These are phyloP conservation scores for Nephrotoma appendiculata DNA, from an alignment of 2,888 invertebrate genomes.

Conservation along the genomic window DNA sequence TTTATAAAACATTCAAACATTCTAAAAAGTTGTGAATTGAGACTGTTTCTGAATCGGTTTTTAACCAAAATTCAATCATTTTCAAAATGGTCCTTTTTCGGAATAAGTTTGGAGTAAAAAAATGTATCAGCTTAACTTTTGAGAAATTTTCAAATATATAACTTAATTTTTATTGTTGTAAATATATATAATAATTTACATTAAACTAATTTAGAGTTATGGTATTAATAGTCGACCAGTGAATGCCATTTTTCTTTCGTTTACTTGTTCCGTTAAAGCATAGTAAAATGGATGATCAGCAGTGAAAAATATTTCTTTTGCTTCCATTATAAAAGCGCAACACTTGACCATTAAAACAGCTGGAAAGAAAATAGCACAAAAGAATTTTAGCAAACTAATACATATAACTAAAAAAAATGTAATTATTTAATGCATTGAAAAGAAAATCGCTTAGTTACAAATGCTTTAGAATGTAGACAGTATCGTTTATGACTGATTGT, in stretches of 20 bases:
- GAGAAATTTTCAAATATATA: neutral
- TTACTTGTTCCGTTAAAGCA: neutral
- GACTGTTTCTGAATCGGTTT: too few relatives aligned
- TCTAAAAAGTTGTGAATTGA: too few relatives aligned
- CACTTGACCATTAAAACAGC: neutral
- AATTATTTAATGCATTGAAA: too few relatives aligned
- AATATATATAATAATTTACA: neutral
- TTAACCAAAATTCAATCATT: too few relatives aligned
- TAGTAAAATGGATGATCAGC: conserved; percentile 6
- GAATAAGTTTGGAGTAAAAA: too few relatives aligned
- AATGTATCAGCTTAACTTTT: too few relatives aligned
- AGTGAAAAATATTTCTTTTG: neutral
- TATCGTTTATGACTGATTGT: too few relatives aligned
- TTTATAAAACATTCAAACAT: too few relatives aligned
- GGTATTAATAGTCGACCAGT: neutral
- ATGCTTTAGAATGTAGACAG: too few relatives aligned
- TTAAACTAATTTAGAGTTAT: neutral
- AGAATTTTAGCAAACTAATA: neutral
- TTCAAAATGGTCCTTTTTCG: too few relatives aligned
- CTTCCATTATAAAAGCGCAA: neutral
- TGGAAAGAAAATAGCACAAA: neutral
- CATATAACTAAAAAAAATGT: neutral
- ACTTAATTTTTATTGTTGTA: neutral
- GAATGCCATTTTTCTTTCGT: neutral
- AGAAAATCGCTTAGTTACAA: too few relatives aligned